phyloP scores from a whole-genome alignment of 2,797 vertebrate species.

The Coilia nasus region DNA sequence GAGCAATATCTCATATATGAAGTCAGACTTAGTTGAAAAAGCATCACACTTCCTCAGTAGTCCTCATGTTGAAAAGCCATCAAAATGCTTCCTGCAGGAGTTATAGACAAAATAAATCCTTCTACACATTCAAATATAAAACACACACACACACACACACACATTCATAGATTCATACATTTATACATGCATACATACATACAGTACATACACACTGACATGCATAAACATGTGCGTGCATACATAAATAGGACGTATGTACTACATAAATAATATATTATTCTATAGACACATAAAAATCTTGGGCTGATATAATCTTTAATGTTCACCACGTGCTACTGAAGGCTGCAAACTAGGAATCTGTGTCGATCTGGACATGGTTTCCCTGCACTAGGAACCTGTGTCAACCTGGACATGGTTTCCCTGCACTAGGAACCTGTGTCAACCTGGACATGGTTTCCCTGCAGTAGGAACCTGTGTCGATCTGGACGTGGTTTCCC shows the following conservation, averaged over 20 bases:
- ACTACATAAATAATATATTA: no score
- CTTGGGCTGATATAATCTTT: neutral
- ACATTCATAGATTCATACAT: neutral
- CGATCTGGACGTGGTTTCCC: constrained; percentile 29
- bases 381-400: neutral
- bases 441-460: constrained; percentile 29
- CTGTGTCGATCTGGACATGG: neutral
- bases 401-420: no score
- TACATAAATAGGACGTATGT: neutral
- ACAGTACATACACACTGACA: neutral
- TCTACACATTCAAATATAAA: neutral
- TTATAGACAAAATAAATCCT: neutral
- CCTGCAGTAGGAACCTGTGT: neutral
- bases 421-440: neutral
- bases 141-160: neutral
- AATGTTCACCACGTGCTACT: neutral
- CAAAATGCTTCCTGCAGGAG: neutral
- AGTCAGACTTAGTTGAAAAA: neutral
- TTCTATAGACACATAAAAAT: no score
- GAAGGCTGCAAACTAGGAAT: neutral
- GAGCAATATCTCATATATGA: neutral
- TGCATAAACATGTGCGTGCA: neutral
- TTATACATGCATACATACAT: neutral
- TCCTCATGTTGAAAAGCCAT: neutral
- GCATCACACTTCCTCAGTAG: neutral